Base-by-base conservation (phyloP, 2,888 invertebrate genomes). In the Rhopalosiphum nymphaeae region DNA sequence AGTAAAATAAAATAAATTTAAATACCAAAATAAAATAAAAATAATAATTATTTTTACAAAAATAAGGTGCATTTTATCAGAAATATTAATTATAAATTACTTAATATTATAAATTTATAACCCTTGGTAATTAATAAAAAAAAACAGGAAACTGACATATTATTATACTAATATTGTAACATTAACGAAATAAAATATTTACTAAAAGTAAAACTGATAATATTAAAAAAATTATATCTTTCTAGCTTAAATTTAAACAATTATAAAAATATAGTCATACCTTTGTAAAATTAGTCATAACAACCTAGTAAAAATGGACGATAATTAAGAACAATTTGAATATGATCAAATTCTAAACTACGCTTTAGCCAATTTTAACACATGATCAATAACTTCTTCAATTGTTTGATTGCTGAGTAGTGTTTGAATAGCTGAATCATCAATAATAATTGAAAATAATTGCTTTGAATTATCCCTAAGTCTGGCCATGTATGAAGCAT, bases 401-500 rank as follows among this genome's bases (percentile, higher is more conserved):
- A 98, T 98, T 94, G 98, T 98, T 96, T 98, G 98, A 93, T 98
- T 98, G 95, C 98, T 98, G 89, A 98, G 96, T 95, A 98, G 96
- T 87, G 97, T 97, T 95, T 98, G 97, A 25, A 98, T 97, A 94
- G 97, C 97, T 95, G 97, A 97, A 96, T 98, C 98, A 95, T 98
- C 98, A 95, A 98, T 97, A 89, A 98, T 98, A 95, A 98, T 98
- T 0, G 98, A 97, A 96, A 98, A 98, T n/a, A 98, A 96, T 85
- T 98, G 96, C 95, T 98, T 98, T 36, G 98, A 97, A 96, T 98
- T 98, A 96, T 98, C 98, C 29, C 98, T 97, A 96, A 98, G 97
- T 94, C 98, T 96, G 84, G 96, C 96, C n/a, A 96, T 96, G 95
- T 97, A 96, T 94, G 96, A 95, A 95, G 97, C 97, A 94, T 97